Evolutionary conservation across 2,113 vertebrate genomes (phyloP), one percentile per base, ranked within the genome.

Genomic region (Machaerirhynchus nigripectus): DNA sequence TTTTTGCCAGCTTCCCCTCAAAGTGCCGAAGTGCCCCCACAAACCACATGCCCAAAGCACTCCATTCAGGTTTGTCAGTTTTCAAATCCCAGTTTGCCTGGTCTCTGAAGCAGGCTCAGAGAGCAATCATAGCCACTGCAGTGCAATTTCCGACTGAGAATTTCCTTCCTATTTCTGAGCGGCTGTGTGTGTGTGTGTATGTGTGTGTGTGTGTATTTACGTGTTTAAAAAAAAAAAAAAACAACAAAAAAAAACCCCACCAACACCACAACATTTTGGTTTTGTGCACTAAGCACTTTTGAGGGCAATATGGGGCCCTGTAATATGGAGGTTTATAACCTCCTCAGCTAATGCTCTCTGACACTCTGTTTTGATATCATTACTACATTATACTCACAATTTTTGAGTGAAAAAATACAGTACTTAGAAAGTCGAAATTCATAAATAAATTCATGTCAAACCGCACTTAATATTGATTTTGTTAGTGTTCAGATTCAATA

Each of bases 381-480:
- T 99, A 99, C 99, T 98, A 99, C 99, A 99, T 99, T 99, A 99
- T 99, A 98, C 99, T 98, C 98, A 99, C 99, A 99, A 99, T 99
- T 99, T 99, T 99, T 99, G 99, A 99, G 99, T 98, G 99, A 99
- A 99, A 99, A 99, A 99, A 99, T 98, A 98, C 98, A 99, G 99
- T 99, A 99, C 99, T 99, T 99, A 99, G 99, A 99, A 99, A 99
- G 99, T 99, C 99, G 99, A 99, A 99, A 99, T 99, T 99, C 99
- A 99, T 99, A 99, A 99, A 99, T 99, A 99, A 99, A 99, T 99
- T 99, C 98, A 99, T 99, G 99, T 99, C 99, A 99, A 99, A 99
- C 99, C 99, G 99, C 99, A 99, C 99, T 99, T 99, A 99, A 99
- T 99, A 99, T 99, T 99, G 99, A 99, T 99, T 99, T 99, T 99